phyloP scores from a whole-genome alignment of 2,888 invertebrate genomes.

The Philaethria dido region DNA sequence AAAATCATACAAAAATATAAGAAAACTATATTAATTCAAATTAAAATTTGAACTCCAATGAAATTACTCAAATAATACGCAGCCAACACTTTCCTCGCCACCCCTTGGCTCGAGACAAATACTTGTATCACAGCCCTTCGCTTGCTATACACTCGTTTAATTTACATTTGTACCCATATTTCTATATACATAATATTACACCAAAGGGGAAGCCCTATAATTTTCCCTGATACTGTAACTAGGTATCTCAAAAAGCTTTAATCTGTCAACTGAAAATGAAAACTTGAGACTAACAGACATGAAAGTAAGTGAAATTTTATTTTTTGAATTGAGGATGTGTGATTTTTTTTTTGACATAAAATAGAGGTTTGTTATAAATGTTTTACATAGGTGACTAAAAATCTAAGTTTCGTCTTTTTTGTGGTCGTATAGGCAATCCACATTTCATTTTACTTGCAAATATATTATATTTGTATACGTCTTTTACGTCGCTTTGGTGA shows the following conservation, averaged over 20 bases:
- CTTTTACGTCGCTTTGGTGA: too few species aligned
- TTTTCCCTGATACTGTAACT: slow-evolving; percentile 38
- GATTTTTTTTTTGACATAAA: not conserved
- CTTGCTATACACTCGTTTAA: slow-evolving; percentile 49
- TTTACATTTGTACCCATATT: slow-evolving; percentile 51
- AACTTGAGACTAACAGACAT: slow-evolving; percentile 27
- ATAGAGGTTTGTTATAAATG: not conserved
- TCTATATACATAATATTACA: slow-evolving; percentile 37
- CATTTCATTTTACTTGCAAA: too few species aligned
- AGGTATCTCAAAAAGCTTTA: slow-evolving; percentile 36
- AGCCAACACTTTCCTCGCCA: slow-evolving; percentile 43
- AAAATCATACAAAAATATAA: not conserved
- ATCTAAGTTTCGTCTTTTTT: too few species aligned
- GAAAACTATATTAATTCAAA: slow-evolving; percentile 8
- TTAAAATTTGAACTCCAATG: slow-evolving; percentile 31
- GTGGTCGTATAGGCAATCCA: too few species aligned
- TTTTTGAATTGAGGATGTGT: slow-evolving; percentile 4
- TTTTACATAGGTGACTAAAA: not conserved
- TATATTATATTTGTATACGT: too few species aligned
- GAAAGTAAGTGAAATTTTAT: slow-evolving; percentile 6
- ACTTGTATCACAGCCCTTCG: slow-evolving; percentile 52
- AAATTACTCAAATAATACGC: slow-evolving; percentile 43
- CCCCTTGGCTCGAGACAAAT: slow-evolving; percentile 50
- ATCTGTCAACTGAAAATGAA: slow-evolving; percentile 39
- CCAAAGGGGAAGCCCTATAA: slow-evolving; percentile 42